Evolutionary conservation across 2,113 vertebrate species (phyloP).

Genomic region (Zingel zingel): DNA sequence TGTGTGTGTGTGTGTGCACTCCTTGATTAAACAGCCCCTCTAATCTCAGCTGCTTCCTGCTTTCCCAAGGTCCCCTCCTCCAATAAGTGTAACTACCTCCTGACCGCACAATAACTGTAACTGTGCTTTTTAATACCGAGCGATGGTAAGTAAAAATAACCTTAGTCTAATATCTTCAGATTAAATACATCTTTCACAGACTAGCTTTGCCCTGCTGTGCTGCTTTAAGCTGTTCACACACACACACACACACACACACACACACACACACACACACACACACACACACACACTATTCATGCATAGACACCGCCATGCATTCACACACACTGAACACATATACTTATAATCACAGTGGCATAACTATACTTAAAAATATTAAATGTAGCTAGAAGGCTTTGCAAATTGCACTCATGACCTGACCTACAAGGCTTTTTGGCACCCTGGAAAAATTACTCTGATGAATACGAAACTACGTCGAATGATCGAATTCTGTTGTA

Average conservation of each 20-base stretch:
- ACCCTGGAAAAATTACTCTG: constrained; percentile 67
- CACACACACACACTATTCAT: neutral
- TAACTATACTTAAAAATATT: constrained; percentile 74
- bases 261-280: constrained; percentile 27
- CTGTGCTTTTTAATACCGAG: constrained; percentile 80
- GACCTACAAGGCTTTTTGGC: constrained; percentile 59
- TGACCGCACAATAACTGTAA: constrained; percentile 68
- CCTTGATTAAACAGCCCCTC: constrained; percentile 75
- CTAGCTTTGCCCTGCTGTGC: constrained; percentile 53
- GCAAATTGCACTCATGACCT: constrained; percentile 66
- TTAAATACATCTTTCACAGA: constrained; percentile 83
- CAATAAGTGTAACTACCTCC: constrained; percentile 60
- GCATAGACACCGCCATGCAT: neutral
- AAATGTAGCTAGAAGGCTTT: constrained; percentile 65
- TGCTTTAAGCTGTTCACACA: constrained; percentile 49
- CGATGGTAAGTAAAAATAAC: constrained; percentile 86
- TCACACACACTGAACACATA: constrained; percentile 13
- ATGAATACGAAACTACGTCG: constrained; percentile 70
- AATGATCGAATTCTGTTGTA: constrained; percentile 46
- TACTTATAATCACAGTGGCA: constrained; percentile 63
- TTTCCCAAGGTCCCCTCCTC: constrained; percentile 61
- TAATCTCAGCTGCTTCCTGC: constrained; percentile 64
- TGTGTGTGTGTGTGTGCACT: constrained; percentile 13
- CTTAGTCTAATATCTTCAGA: constrained; percentile 81
- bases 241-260: constrained; percentile 26